Evolutionary conservation across 1,140 invertebrate species (phyloP), one percentile per base, ranked within the genome.

Genomic region (Physella acuta): DNA sequence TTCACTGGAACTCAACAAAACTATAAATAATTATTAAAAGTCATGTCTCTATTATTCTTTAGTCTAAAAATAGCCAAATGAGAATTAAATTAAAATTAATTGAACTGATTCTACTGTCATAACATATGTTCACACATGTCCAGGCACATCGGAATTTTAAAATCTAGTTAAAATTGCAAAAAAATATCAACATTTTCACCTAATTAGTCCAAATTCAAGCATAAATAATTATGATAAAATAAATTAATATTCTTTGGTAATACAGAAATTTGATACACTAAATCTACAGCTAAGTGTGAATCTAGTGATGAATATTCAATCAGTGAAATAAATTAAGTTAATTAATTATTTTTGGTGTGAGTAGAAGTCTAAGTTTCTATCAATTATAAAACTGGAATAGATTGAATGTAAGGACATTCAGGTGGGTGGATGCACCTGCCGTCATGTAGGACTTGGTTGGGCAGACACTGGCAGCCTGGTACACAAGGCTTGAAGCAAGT

Each of bases 401-500:
- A 31, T 30, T 56, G 28, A 56, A 56, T 56, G 55, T 30, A 52
- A 1, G 84, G 83, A 71, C 85, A 86, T 28, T 79, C 60, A 3
- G 75, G 62, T 30, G 78, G 68, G 20, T 75, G 63, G 20, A 85
- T 81, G 72, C 85, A 86, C 28, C 70, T 56, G 24, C 79, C 80
- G n/a, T 80, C 71, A 63, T 85, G 81, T 62, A 82, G 71, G 11
- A 86, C 83, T 66, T 81, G 78, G 44, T 82, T 77, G 30, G 82
- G 78, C 2, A 82, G 77, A 70, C 85, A 86, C 70, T 85, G 80
- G 67, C 85, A 86, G 33, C 84, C 78, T 5, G 84, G 76, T n/a
- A 81, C 72, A 72, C 85, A 86, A 1, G 82, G 80, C 68, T 82
- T 85, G 64, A 78, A 78, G 72, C 84, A 85, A 16, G 78, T 76